Base-by-base conservation (phyloP, 2,888 invertebrate species). In the Hyppa rectilinea region DNA sequence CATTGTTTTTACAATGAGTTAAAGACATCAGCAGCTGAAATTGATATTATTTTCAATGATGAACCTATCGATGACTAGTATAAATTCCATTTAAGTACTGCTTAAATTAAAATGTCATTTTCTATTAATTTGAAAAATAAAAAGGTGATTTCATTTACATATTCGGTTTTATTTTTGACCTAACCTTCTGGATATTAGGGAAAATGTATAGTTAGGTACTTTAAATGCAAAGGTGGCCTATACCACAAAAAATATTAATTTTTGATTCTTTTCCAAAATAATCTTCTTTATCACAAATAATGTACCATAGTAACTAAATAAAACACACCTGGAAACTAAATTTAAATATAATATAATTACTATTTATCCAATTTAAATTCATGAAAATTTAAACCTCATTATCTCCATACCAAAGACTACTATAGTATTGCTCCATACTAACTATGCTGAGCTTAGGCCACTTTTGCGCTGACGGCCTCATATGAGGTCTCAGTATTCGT, bases 391-490 rank as follows among this genome's bases (percentile, higher is more conserved):
- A 40, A 62, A 29, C 20, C 38, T 3, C 62, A 55, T 0, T 55
- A 55, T 64, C n/a, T n/a, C n/a, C n/a, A n/a, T n/a, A n/a, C n/a
- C n/a, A n/a, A n/a, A n/a, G n/a, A n/a, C n/a, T n/a, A n/a, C n/a
- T n/a, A n/a, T n/a, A n/a, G n/a, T n/a, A n/a, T n/a, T n/a, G n/a
- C 9, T 63, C 4, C 63, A 64, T 55, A 45, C 63, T 64, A 2
- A 10, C 40, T 62, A 59, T 63, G 4, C 10, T 10, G 3, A 55
- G 23, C 45, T 45, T 55, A 64, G 23, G 23, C 34, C 55, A 53
- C 64, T 64, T 55, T 53, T 45, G 55, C 43, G 45, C 55, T 64
- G 55, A 45, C n/a, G 55, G 26, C n/a, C n/a, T n/a, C n/a, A n/a
- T n/a, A n/a, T n/a, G n/a, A n/a, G n/a, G n/a, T n/a, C n/a, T n/a